Evolutionary conservation across 2,888 invertebrate species (phyloP), one percentile per base, ranked within the genome.

Genomic region (Machimus atricapillus): DNA sequence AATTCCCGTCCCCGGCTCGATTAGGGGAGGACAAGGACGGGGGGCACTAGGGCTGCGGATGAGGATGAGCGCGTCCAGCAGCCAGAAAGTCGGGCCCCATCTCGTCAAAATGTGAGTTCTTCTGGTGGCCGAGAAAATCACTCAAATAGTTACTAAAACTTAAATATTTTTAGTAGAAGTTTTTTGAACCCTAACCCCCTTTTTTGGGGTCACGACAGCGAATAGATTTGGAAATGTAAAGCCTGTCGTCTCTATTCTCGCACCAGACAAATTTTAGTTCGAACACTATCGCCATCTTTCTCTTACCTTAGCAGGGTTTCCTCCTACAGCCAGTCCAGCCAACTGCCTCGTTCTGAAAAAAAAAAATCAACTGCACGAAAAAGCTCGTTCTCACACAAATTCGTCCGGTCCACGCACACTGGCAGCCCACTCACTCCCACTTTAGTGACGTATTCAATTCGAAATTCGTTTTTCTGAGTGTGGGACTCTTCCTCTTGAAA

Each of bases 361-460:
- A 46, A 14, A 14, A 16, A 43, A 31, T 3, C 31, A 31, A 85
- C 85, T 85, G 74, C 74, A 43, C 85, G 85, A 74, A 85, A 83
- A 85, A 85, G 58, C 58, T 58, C 58, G 16, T 77, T 34, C 37
- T n/a, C 12, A 8, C 14, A 8, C 7, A 58, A 40, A 19, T 86
- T 85, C 52, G 31, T 85, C 34, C 74, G 46, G 85, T 52, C 16
- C 52, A 85, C 76, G 37, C 76, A 85, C 76, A 76, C 46, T 34
- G 43, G 46, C 27, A 43, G 31, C 85, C 76, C 77, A 77, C 76
- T 74, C 76, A 85, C 52, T 85, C 85, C 85, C 74, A 52, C 52
- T 76, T 74, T 31, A n/a, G 56, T 85, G 85, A 85, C 85, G 85
- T 85, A 85, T 76, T 31, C 76, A 34, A 85, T 76, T 76, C 66